Percentiles rank a stretch among this genome's conserved stretches.
Conservation (phyloP, 1,140 invertebrate species). For the Zophobas morio region DNA sequence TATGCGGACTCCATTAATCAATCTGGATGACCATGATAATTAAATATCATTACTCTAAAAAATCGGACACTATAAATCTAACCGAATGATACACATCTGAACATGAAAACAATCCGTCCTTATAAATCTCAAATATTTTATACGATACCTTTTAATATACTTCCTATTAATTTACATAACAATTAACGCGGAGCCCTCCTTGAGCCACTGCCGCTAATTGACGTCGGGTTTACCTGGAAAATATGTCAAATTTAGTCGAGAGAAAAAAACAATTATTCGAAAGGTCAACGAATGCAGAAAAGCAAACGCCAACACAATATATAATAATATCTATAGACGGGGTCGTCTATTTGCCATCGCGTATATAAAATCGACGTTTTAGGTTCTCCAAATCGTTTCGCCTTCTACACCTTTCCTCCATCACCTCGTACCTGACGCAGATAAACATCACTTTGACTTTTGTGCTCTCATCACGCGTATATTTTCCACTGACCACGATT, state of each 20-base stretch:
- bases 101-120: constrained; percentile 25
- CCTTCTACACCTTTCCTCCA: constrained; percentile 18
- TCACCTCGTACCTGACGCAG: constrained; percentile 16
- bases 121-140: constrained; percentile 33
- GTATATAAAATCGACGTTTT: constrained; percentile 23
- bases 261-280: constrained; percentile 4
- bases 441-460: constrained; percentile 38
- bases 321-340: constrained; percentile 12
- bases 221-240: constrained; percentile 26
- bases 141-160: constrained; percentile 37
- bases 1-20: constrained; percentile 22
- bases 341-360: constrained; percentile 4
- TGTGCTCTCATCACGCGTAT: constrained; percentile 4
- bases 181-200: constrained; percentile 34
- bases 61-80: constrained; percentile 20
- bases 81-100: constrained; percentile 19
- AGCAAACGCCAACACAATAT: constrained; percentile 5
- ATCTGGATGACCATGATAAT: constrained; percentile 29
- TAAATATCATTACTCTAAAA: constrained; percentile 33
- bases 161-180: constrained; percentile 36
- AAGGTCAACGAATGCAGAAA: constrained; percentile 11
- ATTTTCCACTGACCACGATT: constrained; percentile 20
- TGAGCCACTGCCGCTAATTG: constrained; percentile 17
- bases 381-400: constrained; percentile 25
- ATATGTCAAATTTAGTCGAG: constrained; percentile 3